phyloP scores from a whole-genome alignment of 2,888 invertebrate genomes.

The Lamellibrachia satsuma region DNA sequence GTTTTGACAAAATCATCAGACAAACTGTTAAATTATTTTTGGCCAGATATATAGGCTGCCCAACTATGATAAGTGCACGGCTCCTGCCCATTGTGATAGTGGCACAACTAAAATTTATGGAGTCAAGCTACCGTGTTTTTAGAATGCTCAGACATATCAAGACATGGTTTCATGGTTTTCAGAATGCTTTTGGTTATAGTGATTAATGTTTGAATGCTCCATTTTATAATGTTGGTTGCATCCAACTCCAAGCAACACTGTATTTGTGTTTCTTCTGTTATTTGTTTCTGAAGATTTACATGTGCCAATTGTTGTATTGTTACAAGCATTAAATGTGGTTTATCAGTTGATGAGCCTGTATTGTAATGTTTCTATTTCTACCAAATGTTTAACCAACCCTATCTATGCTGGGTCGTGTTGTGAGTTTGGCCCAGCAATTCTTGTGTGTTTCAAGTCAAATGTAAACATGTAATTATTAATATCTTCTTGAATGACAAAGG shows the following conservation, averaged over 20 bases:
- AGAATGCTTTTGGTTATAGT: neutral
- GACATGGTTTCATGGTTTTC: neutral
- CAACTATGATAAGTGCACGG: neutral
- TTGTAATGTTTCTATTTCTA: neutral
- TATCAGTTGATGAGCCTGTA: neutral
- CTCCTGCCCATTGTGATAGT: too few relatives aligned
- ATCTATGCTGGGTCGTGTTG: neutral
- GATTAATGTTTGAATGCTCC: too few relatives aligned
- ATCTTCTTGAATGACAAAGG: too few relatives aligned
- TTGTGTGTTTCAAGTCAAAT: too few relatives aligned
- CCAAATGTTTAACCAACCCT: too few relatives aligned
- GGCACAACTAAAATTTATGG: too few relatives aligned
- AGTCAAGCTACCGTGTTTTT: neutral
- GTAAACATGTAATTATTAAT: too few relatives aligned
- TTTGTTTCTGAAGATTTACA: neutral
- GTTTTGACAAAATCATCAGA: too few relatives aligned
- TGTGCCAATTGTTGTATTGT: neutral
- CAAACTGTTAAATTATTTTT: too few relatives aligned
- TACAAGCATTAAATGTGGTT: neutral
- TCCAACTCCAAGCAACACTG: neutral
- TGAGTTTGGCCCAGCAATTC: too few relatives aligned
- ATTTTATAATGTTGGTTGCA: too few relatives aligned
- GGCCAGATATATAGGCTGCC: neutral
- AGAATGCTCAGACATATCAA: conserved; percentile 1
- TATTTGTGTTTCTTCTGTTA: neutral